Evolutionary conservation across 1,140 invertebrate genomes (phyloP), one percentile per base, ranked within the genome.

Genomic region (Episyrphus balteatus): DNA sequence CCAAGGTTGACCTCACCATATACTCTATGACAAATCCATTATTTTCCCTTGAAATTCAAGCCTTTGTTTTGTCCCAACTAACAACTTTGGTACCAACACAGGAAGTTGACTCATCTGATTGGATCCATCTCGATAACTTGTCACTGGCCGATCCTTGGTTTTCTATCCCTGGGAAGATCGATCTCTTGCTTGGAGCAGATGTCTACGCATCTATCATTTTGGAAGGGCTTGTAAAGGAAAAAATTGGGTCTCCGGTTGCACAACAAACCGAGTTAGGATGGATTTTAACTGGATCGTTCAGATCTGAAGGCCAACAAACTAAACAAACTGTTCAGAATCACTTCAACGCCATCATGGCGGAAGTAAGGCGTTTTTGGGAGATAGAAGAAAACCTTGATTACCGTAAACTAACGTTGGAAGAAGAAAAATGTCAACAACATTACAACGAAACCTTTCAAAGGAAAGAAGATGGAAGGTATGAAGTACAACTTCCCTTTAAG

Each of bases 281-380:
- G n/a, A n/a, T n/a, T n/a, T n/a, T n/a, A n/a, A n/a, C n/a, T n/a
- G n/a, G n/a, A n/a, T n/a, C n/a, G n/a, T n/a, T n/a, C n/a, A n/a
- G n/a, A n/a, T n/a, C n/a, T n/a, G n/a, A n/a, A n/a, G n/a, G n/a
- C n/a, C n/a, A n/a, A n/a, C n/a, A n/a, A n/a, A n/a, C n/a, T n/a
- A n/a, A n/a, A n/a, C n/a, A n/a, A n/a, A n/a, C n/a, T n/a, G n/a
- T n/a, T n/a, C n/a, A n/a, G n/a, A n/a, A n/a, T n/a, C n/a, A n/a
- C n/a, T n/a, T n/a, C n/a, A n/a, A n/a, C n/a, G n/a, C n/a, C n/a
- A n/a, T 34, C n/a, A 34, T 10, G n/a, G n/a, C n/a, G 9, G 33
- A 34, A 10, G 9, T 55, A 19, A 17, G 2, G 19, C 44, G 46
- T 44, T 55, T 51, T 51, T 53, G 49, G 51, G 40, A 55, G 48